Conservation (phyloP, 2,113 vertebrate species). For the Erpornis zantholeuca region DNA sequence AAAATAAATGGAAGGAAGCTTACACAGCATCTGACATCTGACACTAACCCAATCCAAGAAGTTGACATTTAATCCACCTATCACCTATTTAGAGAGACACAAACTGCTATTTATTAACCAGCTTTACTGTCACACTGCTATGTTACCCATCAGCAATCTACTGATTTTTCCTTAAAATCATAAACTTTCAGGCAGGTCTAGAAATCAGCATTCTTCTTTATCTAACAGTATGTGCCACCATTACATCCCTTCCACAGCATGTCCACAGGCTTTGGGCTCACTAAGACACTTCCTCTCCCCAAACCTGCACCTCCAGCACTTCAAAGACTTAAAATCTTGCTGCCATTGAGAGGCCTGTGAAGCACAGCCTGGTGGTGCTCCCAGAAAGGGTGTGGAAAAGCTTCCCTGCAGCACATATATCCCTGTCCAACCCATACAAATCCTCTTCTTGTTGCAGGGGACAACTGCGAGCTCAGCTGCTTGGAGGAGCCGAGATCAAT, state of each 20-base stretch:
- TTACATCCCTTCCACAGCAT: not conserved
- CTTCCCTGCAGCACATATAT: not conserved
- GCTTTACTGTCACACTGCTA: not conserved
- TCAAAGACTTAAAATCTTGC: not conserved
- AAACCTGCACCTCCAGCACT: not conserved
- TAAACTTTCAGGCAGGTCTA: not conserved
- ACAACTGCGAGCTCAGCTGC: not conserved
- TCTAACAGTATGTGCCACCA: too few species aligned
- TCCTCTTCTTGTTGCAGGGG: not conserved
- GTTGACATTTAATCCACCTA: not conserved
- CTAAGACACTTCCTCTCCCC: not conserved
- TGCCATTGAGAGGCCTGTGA: not conserved
- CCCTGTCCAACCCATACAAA: not conserved
- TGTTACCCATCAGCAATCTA: not conserved
- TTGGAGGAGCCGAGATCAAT: not conserved
- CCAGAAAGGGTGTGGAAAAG: not conserved
- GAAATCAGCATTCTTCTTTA: not conserved
- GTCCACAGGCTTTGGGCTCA: not conserved
- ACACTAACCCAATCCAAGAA: not conserved
- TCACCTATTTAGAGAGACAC: not conserved
- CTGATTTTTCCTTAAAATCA: not conserved
- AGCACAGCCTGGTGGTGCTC: not conserved
- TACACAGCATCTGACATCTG: not conserved
- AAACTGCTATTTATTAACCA: not conserved
- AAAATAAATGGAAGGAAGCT: not conserved